These are phyloP conservation scores for Lithophane socia DNA, from an alignment of 2,888 invertebrate genomes.

Conservation along the genomic window DNA sequence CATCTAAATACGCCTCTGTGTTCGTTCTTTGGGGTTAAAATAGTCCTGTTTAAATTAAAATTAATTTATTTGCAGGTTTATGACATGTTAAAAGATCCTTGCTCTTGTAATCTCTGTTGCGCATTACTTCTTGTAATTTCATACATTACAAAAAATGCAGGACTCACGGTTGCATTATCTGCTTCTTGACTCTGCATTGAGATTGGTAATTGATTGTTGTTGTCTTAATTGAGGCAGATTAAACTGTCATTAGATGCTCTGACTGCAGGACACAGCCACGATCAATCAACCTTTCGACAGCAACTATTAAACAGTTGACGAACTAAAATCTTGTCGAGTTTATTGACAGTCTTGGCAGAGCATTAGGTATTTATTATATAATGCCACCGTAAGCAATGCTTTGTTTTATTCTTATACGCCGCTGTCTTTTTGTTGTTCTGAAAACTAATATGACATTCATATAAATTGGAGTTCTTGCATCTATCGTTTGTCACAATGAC, in stretches of 20 bases:
- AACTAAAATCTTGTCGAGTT: background rate
- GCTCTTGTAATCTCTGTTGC: background rate
- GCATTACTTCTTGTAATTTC: background rate
- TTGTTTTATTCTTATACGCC: background rate
- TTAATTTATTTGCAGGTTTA: no score
- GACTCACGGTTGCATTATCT: no score
- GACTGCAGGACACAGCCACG: background rate
- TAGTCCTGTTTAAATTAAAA: no score
- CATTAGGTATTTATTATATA: background rate
- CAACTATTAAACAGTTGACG: background rate
- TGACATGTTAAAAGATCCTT: background rate
- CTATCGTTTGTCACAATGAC: background rate
- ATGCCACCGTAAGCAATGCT: background rate
- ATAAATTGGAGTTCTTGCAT: background rate
- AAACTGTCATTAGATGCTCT: background rate
- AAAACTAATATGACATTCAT: background rate
- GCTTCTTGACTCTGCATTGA: background rate
- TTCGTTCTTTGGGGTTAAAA: background rate
- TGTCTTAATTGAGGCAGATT: background rate
- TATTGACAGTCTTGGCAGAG: no score
- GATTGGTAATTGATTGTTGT: background rate
- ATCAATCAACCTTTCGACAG: conserved; percentile 12
- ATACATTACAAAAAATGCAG: background rate
- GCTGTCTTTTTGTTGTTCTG: background rate
- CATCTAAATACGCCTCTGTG: background rate